Percentiles rank a stretch among this genome's conserved stretches.
phyloP scores from a whole-genome alignment of 1,140 invertebrate species.

The Drosophila nasuta region DNA sequence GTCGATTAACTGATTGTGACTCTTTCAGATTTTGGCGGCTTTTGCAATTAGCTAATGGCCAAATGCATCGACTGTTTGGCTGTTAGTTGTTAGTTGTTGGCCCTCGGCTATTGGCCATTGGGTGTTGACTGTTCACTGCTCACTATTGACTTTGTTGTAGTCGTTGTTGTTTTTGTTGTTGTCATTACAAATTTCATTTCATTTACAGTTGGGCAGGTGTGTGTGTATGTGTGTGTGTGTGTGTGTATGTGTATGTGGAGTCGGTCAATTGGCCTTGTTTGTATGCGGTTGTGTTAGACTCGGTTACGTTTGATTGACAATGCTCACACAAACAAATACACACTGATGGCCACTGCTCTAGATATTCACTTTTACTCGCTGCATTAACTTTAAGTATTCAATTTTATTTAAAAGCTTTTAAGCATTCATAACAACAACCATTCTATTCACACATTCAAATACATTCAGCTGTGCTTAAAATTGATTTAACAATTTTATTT shows the following conservation, averaged over 20 bases:
- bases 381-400: conserved; percentile 5
- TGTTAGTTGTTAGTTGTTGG: background rate
- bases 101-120: background rate
- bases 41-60: conserved; percentile 49
- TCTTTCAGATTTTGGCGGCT: conserved; percentile 24
- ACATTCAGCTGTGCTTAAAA: background rate
- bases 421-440: background rate
- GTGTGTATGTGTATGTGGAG: background rate
- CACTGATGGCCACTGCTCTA: background rate
- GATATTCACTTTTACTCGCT: conserved; percentile 2
- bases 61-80: background rate
- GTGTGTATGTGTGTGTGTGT: too few relatives aligned
- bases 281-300: conserved; percentile 15
- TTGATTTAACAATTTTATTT: too few relatives aligned
- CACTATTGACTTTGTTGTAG: too few relatives aligned
- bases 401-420: background rate
- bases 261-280: conserved; percentile 20
- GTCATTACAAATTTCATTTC: conserved; percentile 18
- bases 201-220: conserved; percentile 6
- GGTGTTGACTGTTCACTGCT: conserved; percentile 5
- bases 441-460: background rate
- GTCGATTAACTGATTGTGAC: conserved; percentile 15
- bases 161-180: background rate
- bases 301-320: conserved; percentile 19
- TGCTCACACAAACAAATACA: background rate